Percentiles rank a stretch among this genome's conserved stretches.
These are phyloP conservation scores for Mycteria americana DNA, from an alignment of 2,797 vertebrate species.

Conservation along the genomic window DNA sequence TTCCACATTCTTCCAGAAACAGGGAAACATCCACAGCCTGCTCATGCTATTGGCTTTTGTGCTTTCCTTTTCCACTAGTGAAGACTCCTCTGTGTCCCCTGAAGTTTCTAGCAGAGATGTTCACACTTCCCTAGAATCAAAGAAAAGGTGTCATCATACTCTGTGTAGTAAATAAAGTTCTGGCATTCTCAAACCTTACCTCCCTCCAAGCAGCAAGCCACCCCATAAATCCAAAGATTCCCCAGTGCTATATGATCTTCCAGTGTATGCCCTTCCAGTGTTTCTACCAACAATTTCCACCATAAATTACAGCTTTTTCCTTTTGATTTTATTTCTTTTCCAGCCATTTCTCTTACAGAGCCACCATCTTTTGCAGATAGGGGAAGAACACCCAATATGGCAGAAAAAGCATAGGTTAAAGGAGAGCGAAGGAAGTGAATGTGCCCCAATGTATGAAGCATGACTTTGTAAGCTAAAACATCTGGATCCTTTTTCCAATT, in stretches of 20 bases:
- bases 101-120: not conserved
- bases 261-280: not conserved
- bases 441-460: not conserved
- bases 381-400: not conserved
- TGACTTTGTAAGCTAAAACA: not conserved
- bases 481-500: not conserved
- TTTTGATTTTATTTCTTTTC: not conserved
- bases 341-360: not conserved
- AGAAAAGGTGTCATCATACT: not conserved
- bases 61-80: not conserved
- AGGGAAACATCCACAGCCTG: not conserved
- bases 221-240: not conserved
- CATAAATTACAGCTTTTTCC: not conserved
- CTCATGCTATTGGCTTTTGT: not conserved
- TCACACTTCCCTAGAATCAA: not conserved
- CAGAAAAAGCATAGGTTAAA: not conserved
- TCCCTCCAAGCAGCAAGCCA: not conserved
- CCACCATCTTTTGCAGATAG: not conserved
- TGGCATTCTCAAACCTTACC: not conserved
- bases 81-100: not conserved
- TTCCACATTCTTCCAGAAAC: not conserved
- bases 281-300: not conserved
- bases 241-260: not conserved
- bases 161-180: not conserved
- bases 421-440: not conserved